Percentiles rank a stretch among this genome's conserved stretches.
phyloP scores from a whole-genome alignment of 2,113 vertebrate species.

The Misgurnus mizolepis region DNA sequence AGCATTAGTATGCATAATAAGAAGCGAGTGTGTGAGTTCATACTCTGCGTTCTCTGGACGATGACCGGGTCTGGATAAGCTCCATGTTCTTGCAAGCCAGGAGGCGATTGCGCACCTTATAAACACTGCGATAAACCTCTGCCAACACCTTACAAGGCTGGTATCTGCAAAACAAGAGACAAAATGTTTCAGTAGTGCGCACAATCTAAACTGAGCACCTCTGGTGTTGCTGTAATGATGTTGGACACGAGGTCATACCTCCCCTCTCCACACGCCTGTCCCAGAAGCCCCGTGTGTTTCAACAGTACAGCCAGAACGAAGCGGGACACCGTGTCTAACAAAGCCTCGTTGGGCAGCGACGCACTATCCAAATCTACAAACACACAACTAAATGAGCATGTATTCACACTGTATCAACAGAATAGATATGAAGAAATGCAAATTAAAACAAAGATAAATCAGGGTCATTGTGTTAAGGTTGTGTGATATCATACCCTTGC shows the following conservation, averaged over 20 bases:
- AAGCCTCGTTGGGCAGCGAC: slow-evolving; percentile 87
- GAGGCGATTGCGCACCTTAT: slow-evolving; percentile 93
- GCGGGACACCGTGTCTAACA: slow-evolving; percentile 92
- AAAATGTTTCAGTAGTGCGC: background rate
- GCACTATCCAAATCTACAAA: slow-evolving; percentile 96
- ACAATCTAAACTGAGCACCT: background rate
- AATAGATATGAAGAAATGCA: too few relatives aligned
- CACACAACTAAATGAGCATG: slow-evolving; percentile 23
- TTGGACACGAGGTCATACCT: slow-evolving; percentile 71
- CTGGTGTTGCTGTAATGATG: background rate
- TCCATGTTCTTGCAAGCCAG: slow-evolving; percentile 97
- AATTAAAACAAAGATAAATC: too few relatives aligned
- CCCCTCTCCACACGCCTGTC: slow-evolving; percentile 89
- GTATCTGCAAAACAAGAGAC: slow-evolving; percentile 74
- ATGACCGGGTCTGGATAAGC: slow-evolving; percentile 88
- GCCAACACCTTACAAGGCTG: slow-evolving; percentile 91
- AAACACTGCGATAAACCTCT: slow-evolving; percentile 93
- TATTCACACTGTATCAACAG: background rate
- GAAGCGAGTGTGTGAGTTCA: slow-evolving; percentile 40
- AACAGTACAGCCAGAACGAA: slow-evolving; percentile 93
- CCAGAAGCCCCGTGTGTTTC: slow-evolving; percentile 90
- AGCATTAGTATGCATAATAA: too few relatives aligned
- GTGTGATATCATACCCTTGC: slow-evolving; percentile 81
- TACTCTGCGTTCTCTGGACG: slow-evolving; percentile 93
- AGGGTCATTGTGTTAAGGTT: too few relatives aligned